These are phyloP conservation scores for Trogon surrucura DNA, from an alignment of 2,113 vertebrate genomes.

Conservation along the genomic window DNA sequence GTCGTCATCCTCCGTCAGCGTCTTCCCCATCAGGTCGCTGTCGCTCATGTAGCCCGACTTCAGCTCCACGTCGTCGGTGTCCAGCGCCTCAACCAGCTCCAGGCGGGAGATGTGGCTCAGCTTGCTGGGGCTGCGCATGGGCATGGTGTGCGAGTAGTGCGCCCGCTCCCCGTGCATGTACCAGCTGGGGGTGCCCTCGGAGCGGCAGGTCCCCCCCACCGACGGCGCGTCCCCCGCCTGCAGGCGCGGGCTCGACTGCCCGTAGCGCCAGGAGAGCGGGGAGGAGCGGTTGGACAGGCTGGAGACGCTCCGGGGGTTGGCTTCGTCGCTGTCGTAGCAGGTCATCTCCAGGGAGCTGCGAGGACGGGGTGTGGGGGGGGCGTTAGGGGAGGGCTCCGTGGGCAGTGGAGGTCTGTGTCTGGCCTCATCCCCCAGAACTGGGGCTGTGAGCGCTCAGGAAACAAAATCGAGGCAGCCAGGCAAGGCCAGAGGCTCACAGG, in stretches of 20 bases:
- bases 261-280: constrained; percentile 92
- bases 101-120: constrained; percentile 88
- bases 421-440: background rate
- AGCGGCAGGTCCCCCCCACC: constrained; percentile 84
- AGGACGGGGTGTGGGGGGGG: background rate
- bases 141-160: constrained; percentile 91
- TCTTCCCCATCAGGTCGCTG: constrained; percentile 85
- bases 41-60: constrained; percentile 93
- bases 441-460: background rate
- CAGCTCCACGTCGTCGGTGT: constrained; percentile 81
- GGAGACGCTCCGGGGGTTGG: constrained; percentile 88
- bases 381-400: background rate
- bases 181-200: constrained; percentile 78
- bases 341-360: constrained; percentile 86
- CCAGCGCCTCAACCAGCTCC: constrained; percentile 87
- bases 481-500: background rate
- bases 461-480: background rate
- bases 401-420: background rate
- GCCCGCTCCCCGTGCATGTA: constrained; percentile 79
- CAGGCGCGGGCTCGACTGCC: constrained; percentile 92
- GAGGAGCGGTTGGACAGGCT: constrained; percentile 95
- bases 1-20: constrained; percentile 86
- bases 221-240: constrained; percentile 94
- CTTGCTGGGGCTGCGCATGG: constrained; percentile 86
- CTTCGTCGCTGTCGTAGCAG: constrained; percentile 93